Evolutionary conservation across 2,888 invertebrate genomes (phyloP).

Genomic region (Idaea dimidiata): DNA sequence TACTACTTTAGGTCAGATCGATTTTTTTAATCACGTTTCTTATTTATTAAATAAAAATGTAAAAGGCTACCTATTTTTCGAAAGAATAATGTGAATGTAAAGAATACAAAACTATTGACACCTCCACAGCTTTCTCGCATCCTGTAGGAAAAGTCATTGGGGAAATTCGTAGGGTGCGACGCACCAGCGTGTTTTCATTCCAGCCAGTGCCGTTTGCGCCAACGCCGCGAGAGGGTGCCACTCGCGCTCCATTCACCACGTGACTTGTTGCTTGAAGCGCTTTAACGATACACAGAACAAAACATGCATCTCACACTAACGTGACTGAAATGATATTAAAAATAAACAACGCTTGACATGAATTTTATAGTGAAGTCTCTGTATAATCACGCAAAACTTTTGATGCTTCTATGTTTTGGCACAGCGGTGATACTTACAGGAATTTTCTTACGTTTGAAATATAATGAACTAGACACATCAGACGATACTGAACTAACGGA

Average conservation of each 20-base stretch:
- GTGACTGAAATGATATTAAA: slow-evolving; percentile 42
- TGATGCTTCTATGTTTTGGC: slow-evolving; percentile 64
- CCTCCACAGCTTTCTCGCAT: slow-evolving; percentile 65
- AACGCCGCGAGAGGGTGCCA: slow-evolving; percentile 77
- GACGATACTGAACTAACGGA: slow-evolving; percentile 47
- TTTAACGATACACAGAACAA: slow-evolving; percentile 35
- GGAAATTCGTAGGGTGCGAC: slow-evolving; percentile 77
- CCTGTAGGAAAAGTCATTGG: slow-evolving; percentile 72
- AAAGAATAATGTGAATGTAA: neutral
- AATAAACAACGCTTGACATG: slow-evolving; percentile 54
- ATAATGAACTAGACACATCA: slow-evolving; percentile 30
- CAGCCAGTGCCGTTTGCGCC: slow-evolving; percentile 71
- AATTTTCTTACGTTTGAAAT: slow-evolving; percentile 47
- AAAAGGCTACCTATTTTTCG: neutral
- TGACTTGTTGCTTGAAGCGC: slow-evolving; percentile 69
- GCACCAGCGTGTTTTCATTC: slow-evolving; percentile 69
- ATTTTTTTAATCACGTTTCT: too few relatives aligned
- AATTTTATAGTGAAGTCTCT: slow-evolving; percentile 66
- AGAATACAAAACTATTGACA: slow-evolving; percentile 28
- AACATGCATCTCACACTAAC: slow-evolving; percentile 53
- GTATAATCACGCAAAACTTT: slow-evolving; percentile 64
- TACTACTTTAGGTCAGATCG: too few relatives aligned
- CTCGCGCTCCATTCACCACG: slow-evolving; percentile 55
- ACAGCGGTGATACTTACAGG: slow-evolving; percentile 58
- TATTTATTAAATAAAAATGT: neutral